phyloP scores from a whole-genome alignment of 2,797 vertebrate species.

The Semotilus atromaculatus region DNA sequence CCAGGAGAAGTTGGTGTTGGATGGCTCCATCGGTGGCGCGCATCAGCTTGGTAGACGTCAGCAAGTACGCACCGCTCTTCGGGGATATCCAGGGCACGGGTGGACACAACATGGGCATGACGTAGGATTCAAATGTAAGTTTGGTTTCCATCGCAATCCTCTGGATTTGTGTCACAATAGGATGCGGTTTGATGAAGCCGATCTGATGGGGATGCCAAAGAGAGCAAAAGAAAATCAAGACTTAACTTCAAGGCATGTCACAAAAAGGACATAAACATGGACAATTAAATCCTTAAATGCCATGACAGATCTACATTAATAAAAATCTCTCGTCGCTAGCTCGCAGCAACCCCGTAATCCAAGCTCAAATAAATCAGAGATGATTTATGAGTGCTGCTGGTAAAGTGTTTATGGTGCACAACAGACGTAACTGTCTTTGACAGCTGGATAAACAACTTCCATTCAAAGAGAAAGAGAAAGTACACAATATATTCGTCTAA shows the following conservation, averaged over 20 bases:
- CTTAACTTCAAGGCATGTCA: constrained; percentile 9
- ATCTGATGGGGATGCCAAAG: constrained; percentile 73
- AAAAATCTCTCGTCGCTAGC: not conserved
- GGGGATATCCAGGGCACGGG: constrained; percentile 90
- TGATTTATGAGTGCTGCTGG: constrained; percentile 26
- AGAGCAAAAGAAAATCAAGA: constrained; percentile 21
- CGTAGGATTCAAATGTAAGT: constrained; percentile 86
- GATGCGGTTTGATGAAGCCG: constrained; percentile 93
- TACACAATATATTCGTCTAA: not conserved
- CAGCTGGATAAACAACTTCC: constrained; percentile 11
- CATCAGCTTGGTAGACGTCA: constrained; percentile 88
- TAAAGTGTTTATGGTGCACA: constrained; percentile 28
- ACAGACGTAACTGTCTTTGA: constrained; percentile 29
- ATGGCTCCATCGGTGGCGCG: constrained; percentile 79
- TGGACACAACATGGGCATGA: constrained; percentile 93
- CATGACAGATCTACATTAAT: constrained; percentile 26
- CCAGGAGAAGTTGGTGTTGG: constrained; percentile 86
- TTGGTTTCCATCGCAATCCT: constrained; percentile 81
- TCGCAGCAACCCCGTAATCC: not conserved
- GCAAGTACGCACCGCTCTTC: constrained; percentile 83
- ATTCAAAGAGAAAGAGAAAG: not conserved
- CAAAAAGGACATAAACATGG: constrained; percentile 9
- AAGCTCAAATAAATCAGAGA: constrained; percentile 22
- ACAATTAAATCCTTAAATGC: constrained; percentile 1
- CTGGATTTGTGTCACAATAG: constrained; percentile 83